A percentile compares a stretch with the other conserved stretches of the same genome.
Conservation (phyloP, 2,888 invertebrate species). For the Apamea monoglypha region DNA sequence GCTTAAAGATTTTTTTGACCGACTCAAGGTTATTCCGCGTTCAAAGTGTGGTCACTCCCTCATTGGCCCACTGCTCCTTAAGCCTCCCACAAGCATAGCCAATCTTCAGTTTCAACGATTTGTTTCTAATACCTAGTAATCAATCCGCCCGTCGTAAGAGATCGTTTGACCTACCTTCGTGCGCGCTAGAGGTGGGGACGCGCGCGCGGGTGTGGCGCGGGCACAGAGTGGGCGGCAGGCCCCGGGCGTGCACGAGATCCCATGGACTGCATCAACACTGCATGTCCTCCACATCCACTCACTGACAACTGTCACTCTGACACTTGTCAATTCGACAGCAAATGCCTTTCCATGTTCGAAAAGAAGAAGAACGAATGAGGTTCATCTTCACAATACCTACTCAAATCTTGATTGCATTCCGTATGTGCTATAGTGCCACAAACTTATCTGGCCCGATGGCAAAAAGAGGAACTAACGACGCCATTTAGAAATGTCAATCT, state of each 20-base stretch:
- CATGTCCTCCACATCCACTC: conserved; percentile 16
- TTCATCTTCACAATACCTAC: too few relatives aligned
- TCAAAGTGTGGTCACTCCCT: neutral
- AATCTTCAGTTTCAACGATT: neutral
- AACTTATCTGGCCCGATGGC: too few relatives aligned
- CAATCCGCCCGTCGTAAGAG: neutral
- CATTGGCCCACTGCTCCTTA: neutral
- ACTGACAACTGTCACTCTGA: conserved; percentile 28
- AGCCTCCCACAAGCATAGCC: neutral
- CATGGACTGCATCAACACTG: conserved; percentile 51
- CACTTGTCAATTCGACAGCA: conserved; percentile 13
- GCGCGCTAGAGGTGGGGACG: neutral
- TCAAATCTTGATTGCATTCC: too few relatives aligned
- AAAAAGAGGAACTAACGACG: too few relatives aligned
- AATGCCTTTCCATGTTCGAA: conserved; percentile 47
- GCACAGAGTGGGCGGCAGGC: conserved; percentile 32
- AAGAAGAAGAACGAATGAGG: conserved; percentile 24
- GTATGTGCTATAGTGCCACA: too few relatives aligned
- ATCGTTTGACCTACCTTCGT: conserved; percentile 11
- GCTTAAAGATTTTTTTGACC: neutral
- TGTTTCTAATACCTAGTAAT: too few relatives aligned
- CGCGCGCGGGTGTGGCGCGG: conserved; percentile 24
- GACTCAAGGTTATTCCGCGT: neutral
- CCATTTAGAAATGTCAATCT: too few relatives aligned
- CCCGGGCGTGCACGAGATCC: conserved; percentile 49